Evolutionary conservation across 2,113 vertebrate genomes (phyloP).

Genomic region (Chloroceryle aenea): DNA sequence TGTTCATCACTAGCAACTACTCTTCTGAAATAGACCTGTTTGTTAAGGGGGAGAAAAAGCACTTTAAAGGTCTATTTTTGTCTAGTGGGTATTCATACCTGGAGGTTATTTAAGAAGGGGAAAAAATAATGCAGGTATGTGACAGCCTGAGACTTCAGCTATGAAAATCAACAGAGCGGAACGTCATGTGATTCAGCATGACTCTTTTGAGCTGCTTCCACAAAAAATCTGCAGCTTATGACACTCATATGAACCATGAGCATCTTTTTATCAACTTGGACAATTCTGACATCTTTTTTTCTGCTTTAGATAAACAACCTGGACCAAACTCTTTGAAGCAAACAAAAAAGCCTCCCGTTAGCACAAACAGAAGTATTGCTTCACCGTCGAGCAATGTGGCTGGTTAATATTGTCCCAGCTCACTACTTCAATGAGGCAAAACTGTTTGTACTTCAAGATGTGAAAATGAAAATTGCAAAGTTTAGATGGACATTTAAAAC

Average conservation of each 20-base stretch:
- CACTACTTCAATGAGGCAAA: background rate
- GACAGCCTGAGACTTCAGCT: background rate
- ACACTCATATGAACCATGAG: background rate
- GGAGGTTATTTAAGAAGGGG: background rate
- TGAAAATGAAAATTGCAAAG: background rate
- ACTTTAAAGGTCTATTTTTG: background rate
- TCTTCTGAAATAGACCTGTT: background rate
- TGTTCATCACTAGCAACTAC: background rate
- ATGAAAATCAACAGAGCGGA: background rate
- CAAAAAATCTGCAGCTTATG: background rate
- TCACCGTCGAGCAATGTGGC: rapidly evolving
- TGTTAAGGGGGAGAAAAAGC: background rate
- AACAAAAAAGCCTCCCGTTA: background rate
- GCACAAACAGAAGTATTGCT: background rate
- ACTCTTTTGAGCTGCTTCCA: background rate
- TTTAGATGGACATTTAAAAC: background rate
- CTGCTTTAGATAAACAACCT: background rate
- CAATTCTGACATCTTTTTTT: background rate
- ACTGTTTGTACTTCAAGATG: background rate
- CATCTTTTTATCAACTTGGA: background rate
- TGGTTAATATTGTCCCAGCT: background rate
- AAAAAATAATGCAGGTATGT: background rate
- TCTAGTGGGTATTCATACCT: background rate
- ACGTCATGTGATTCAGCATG: conserved; percentile 2
- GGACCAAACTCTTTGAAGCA: background rate